phyloP scores from a whole-genome alignment of 1,140 invertebrate species.

The Solenopsis fugax region DNA sequence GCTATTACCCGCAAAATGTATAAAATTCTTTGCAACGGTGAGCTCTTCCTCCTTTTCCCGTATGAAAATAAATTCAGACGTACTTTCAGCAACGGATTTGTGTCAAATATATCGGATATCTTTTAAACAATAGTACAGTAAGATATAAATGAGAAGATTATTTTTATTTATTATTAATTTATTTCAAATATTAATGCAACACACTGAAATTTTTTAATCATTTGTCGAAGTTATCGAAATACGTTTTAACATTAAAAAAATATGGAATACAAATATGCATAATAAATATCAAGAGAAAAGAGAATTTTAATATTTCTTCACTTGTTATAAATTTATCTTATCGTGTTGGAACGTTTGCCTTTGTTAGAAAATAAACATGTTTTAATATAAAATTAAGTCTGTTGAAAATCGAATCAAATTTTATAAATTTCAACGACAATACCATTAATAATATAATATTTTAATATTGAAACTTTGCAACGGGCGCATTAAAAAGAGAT shows the following conservation, averaged over 20 bases:
- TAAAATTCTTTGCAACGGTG: background rate
- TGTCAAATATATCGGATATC: background rate
- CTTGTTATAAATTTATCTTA: background rate
- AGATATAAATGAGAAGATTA: background rate
- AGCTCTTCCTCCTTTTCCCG: background rate
- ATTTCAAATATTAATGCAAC: background rate
- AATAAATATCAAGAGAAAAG: conserved; percentile 24
- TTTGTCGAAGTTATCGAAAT: background rate
- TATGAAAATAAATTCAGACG: background rate
- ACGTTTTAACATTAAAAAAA: background rate
- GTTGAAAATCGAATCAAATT: too few species aligned
- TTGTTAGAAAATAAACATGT: background rate
- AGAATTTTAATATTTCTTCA: background rate
- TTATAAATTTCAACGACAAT: background rate
- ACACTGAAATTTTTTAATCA: background rate
- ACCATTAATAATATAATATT: background rate
- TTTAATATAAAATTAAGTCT: background rate
- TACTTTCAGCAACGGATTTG: background rate
- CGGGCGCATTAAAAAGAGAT: background rate
- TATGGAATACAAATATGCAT: background rate
- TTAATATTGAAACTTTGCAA: conserved; percentile 7
- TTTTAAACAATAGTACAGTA: background rate
- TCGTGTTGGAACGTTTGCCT: background rate
- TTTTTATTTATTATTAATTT: background rate
- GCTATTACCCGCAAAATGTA: background rate